Evolutionary conservation across 2,888 invertebrate genomes (phyloP).

Genomic region (Zygogramma bicolorata): DNA sequence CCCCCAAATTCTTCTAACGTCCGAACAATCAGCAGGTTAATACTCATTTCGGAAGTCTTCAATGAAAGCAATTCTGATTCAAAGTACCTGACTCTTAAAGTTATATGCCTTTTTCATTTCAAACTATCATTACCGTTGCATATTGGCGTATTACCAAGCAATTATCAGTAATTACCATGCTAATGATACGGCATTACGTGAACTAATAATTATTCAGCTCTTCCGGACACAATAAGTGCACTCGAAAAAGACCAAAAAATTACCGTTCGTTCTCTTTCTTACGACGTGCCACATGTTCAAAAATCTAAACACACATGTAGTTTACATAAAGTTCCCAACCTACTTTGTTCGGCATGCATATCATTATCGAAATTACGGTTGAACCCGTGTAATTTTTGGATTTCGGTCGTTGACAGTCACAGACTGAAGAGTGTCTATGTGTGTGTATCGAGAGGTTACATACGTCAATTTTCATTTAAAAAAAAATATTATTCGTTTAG

Average conservation of each 20-base stretch:
- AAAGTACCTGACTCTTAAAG: conserved; percentile 6
- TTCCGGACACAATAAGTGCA: conserved; percentile 45
- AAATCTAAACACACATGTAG: conserved; percentile 53
- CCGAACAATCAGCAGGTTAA: background rate
- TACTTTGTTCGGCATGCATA: conserved; percentile 58
- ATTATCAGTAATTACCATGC: conserved; percentile 21
- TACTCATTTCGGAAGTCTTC: conserved; percentile 13
- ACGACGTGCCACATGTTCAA: conserved; percentile 52
- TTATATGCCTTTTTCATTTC: conserved; percentile 13
- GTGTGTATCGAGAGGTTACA: conserved; percentile 38
- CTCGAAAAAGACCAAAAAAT: conserved; percentile 49
- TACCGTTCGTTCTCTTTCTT: conserved; percentile 42
- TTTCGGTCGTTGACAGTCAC: conserved; percentile 61
- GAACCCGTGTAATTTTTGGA: conserved; percentile 57
- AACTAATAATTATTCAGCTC: conserved; percentile 32
- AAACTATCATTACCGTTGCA: conserved; percentile 17
- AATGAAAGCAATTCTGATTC: conserved; percentile 13
- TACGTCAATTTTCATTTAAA: too few relatives aligned
- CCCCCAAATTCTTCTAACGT: background rate
- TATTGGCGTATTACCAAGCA: conserved; percentile 21
- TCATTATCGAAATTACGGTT: conserved; percentile 60
- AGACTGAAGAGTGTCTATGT: conserved; percentile 52
- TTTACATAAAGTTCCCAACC: conserved; percentile 54
- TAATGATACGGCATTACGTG: conserved; percentile 29
- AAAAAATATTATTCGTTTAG: too few relatives aligned